These are phyloP conservation scores for Amazona vittata DNA, from an alignment of 2,113 vertebrate genomes.

Conservation along the genomic window DNA sequence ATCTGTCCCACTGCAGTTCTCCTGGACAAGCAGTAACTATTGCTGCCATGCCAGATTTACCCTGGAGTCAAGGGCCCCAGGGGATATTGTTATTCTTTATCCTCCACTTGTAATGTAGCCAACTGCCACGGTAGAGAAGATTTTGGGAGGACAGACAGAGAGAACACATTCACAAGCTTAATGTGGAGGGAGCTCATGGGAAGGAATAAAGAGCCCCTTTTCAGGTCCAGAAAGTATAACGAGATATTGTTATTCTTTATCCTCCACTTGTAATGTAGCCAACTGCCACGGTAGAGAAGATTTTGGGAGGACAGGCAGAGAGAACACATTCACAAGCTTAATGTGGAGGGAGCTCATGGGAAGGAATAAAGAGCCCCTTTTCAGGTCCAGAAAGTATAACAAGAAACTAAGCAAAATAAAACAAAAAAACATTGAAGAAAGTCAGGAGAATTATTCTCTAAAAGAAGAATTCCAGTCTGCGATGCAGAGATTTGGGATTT, in stretches of 20 bases:
- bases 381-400: background rate
- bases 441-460: background rate
- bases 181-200: background rate
- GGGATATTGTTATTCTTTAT: background rate
- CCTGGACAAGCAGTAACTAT: background rate
- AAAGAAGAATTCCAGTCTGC: background rate
- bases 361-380: background rate
- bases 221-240: background rate
- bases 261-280: background rate
- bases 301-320: background rate
- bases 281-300: rapidly evolving
- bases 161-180: background rate
- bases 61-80: background rate
- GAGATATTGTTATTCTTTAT: background rate
- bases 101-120: background rate
- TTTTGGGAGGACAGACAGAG: background rate
- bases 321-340: background rate
- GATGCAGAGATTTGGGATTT: slow-evolving; percentile 10
- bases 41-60: background rate
- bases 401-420: slow-evolving; percentile 26
- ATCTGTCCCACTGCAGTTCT: background rate
- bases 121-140: rapidly evolving
- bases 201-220: background rate
- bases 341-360: background rate
- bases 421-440: background rate